These are phyloP conservation scores for Prunella strophiata DNA, from an alignment of 2,797 vertebrate species.

Conservation along the genomic window DNA sequence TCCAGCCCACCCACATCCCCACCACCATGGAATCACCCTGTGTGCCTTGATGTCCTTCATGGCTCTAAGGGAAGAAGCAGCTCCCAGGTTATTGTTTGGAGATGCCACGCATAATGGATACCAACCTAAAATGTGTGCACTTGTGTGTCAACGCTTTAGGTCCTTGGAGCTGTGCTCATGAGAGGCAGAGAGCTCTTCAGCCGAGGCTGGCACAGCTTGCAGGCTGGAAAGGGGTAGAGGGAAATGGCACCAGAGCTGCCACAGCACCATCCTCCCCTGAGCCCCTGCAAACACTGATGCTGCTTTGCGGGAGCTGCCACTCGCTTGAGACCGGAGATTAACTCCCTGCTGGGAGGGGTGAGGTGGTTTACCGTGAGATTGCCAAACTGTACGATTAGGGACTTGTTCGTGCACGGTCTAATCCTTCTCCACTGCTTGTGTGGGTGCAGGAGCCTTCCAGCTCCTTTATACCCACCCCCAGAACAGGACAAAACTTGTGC, in stretches of 20 bases:
- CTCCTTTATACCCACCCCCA: not conserved
- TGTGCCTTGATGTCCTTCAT: not conserved
- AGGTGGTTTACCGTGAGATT: not conserved
- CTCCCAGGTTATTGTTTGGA: not conserved
- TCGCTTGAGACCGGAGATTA: not conserved
- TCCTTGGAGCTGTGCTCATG: not conserved
- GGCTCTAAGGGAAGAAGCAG: not conserved
- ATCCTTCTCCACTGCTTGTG: conserved; percentile 11
- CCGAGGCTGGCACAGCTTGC: not conserved
- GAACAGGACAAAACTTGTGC: conserved; percentile 56
- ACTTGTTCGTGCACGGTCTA: conserved; percentile 56
- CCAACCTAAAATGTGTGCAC: not conserved
- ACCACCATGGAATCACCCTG: not conserved
- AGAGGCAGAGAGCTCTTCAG: not conserved
- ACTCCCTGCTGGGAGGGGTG: not conserved
- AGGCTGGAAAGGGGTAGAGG: not conserved
- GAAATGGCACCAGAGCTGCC: not conserved
- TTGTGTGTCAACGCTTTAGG: not conserved
- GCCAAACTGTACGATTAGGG: conserved; percentile 8
- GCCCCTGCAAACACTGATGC: not conserved
- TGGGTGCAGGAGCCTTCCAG: conserved; percentile 41
- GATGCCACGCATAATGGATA: not conserved
- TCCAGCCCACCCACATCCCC: not conserved
- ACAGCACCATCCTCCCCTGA: not conserved
- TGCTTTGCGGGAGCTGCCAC: not conserved